Evolutionary conservation across 1,140 invertebrate genomes (phyloP), one percentile per base, ranked within the genome.

Genomic region (Pseudachorutes palmiensis): DNA sequence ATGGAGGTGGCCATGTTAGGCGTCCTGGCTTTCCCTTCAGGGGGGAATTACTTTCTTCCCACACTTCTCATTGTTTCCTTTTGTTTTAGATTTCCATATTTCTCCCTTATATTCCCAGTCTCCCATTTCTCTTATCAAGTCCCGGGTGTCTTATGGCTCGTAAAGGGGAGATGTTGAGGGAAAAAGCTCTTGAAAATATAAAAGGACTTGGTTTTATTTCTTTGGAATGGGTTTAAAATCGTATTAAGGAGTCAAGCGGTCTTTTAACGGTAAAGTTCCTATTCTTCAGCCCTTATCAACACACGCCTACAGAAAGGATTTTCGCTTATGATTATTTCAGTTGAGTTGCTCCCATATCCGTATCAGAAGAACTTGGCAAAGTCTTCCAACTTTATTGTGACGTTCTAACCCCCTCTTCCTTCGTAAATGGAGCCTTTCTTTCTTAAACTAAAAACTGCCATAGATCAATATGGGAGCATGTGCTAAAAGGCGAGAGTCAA

Each of bases 391-490:
- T n/a, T n/a, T n/a, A n/a, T n/a, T n/a, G n/a, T n/a, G n/a, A n/a
- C n/a, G n/a, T n/a, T n/a, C n/a, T n/a, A n/a, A n/a, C n/a, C n/a
- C n/a, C n/a, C n/a, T n/a, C n/a, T n/a, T n/a, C n/a, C n/a, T n/a
- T n/a, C n/a, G n/a, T n/a, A n/a, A n/a, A n/a, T n/a, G n/a, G n/a
- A n/a, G n/a, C n/a, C n/a, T n/a, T n/a, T n/a, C n/a, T n/a, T n/a
- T n/a, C n/a, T n/a, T n/a, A n/a, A n/a, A n/a, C n/a, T n/a, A n/a
- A n/a, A n/a, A n/a, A n/a, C n/a, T n/a, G n/a, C n/a, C n/a, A n/a
- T n/a, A 64, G 62, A 49, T 64, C n/a, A 49, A 48, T 64, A 41
- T 61, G 30, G 30, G 2, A 14, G 41, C 48, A 55, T 64, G 59
- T 36, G 30, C 45, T 29, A n/a, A n/a, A n/a, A n/a, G n/a, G n/a